Percentiles rank a stretch among this genome's conserved stretches.
Evolutionary conservation across 2,797 vertebrate species (phyloP).

Genomic region (Falco concolor): DNA sequence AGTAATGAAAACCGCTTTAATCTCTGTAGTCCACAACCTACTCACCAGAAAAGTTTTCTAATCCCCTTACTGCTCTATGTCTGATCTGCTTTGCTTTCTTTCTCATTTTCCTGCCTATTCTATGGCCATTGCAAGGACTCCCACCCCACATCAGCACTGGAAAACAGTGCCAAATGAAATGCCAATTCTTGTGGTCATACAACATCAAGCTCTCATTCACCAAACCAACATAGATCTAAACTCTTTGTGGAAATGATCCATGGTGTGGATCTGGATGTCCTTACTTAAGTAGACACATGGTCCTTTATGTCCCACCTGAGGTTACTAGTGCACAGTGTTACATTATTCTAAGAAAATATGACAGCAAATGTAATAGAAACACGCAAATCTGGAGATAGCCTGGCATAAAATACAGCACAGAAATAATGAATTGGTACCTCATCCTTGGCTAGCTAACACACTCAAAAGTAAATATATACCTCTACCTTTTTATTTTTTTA

Average conservation of each 20-base stretch:
- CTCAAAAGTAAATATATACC: neutral
- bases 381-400: neutral
- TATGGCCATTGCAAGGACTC: neutral
- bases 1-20: neutral
- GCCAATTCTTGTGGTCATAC: neutral
- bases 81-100: neutral
- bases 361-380: neutral
- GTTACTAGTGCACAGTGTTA: neutral
- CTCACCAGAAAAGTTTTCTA: neutral
- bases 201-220: neutral
- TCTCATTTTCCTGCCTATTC: neutral
- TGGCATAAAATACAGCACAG: neutral
- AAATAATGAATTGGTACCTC: neutral
- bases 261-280: neutral
- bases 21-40: neutral
- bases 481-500: neutral
- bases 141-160: neutral
- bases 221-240: neutral
- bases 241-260: neutral
- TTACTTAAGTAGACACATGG: neutral
- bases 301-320: neutral
- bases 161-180: neutral
- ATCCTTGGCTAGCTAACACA: neutral
- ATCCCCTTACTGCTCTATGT: neutral
- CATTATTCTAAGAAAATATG: neutral